Evolutionary conservation across 2,113 vertebrate species (phyloP), one percentile per base, ranked within the genome.

Genomic region (Romanogobio albipinnatus): DNA sequence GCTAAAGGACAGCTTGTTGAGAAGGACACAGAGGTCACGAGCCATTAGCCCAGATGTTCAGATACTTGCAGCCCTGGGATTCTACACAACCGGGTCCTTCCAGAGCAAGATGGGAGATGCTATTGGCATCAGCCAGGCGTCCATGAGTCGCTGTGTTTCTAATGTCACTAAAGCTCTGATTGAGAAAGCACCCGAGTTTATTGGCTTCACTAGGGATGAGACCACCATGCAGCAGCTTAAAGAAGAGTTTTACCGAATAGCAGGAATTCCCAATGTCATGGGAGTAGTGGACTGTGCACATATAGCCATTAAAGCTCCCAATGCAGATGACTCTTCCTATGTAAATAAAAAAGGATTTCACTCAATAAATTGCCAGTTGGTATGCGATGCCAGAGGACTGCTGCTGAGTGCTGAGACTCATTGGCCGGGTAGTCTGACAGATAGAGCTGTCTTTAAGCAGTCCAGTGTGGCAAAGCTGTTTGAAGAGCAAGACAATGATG

Each of bases 21-120:
- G 97, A 70, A 96, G 96, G 14, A 99, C 97, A 0, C 97, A 97
- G 90, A 93, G 98, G 36, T 99, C 98, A 62, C 95, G 97, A 85
- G 97, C 97, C 74, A 99, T 99, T 87, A 99, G 97, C 86, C 96
- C 98, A 0, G 97, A 99, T 88, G 98, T 98, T 0, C 98, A 99
- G 92, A 96, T 99, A 75, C 94, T 99, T 47, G 98, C 98, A 0
- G 98, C 98, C 0, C n/a, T 99, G 86, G 98, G 97, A n/a, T 99
- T 99, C 91, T 99, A 98, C 81, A 98, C 97, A 36, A 97, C 97
- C 0, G 98, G 98, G 2, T 99, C 96, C 1, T 99, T 98, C 89
- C 98, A 99, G 94, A 98, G 97, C 2, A 96, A 96, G 5, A 98
- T 99, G 96, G 98, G 97, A 47, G 97, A 98, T 33, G 96, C 96